These are phyloP conservation scores for Cheilosia pagana DNA, from an alignment of 2,888 invertebrate genomes.

Conservation along the genomic window DNA sequence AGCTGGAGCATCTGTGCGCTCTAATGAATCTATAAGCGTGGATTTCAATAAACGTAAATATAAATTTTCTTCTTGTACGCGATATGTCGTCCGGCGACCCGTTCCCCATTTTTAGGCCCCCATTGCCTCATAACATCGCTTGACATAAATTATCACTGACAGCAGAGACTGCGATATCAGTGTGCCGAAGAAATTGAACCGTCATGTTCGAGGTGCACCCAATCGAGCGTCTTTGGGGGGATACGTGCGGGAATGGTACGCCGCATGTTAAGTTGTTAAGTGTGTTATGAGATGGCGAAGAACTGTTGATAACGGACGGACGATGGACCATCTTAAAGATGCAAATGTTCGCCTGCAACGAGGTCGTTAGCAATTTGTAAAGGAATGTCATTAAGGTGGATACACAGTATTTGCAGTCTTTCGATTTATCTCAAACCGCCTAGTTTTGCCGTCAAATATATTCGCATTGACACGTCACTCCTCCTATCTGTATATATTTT, in stretches of 20 bases:
- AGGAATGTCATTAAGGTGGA: neutral
- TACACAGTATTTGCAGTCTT: neutral
- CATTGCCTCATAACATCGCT: constrained; percentile 47
- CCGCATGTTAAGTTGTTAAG: constrained; percentile 60
- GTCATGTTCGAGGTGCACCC: constrained; percentile 43
- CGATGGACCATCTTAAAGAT: neutral
- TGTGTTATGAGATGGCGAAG: constrained; percentile 50
- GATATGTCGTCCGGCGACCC: constrained; percentile 32
- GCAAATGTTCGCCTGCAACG: constrained; percentile 12
- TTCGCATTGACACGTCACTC: constrained; percentile 1
- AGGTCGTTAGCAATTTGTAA: constrained; percentile 27
- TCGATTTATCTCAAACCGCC: constrained; percentile 5
- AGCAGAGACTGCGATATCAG: constrained; percentile 21
- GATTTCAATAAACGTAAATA: constrained; percentile 56
- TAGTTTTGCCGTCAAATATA: constrained; percentile 8
- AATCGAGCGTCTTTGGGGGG: no score
- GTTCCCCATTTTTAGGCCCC: constrained; percentile 33
- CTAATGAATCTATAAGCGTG: constrained; percentile 67
- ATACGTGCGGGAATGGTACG: no score
- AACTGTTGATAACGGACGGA: constrained; percentile 11
- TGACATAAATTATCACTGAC: constrained; percentile 71
- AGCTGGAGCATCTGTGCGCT: constrained; percentile 47
- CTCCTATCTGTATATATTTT: constrained; percentile 10
- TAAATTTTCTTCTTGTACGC: constrained; percentile 35
- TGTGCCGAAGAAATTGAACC: constrained; percentile 52